Base-by-base conservation (phyloP, 1,140 invertebrate species). In the Drosophila dunni region DNA sequence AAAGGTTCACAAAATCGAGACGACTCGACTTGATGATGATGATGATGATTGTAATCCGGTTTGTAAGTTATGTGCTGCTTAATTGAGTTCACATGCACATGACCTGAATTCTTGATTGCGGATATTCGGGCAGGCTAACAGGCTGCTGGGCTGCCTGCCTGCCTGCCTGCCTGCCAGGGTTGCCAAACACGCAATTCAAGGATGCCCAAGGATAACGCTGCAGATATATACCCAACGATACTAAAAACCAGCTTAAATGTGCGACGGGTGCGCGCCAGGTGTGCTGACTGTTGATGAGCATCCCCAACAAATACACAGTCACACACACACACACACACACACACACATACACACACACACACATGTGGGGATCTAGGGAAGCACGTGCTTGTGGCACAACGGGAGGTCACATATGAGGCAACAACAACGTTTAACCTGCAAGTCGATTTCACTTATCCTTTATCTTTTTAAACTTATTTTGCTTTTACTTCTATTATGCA, bases 21-120 rank as follows among this genome's bases (percentile, higher is more conserved):
- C 34, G 11, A 66, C 38, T 63, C 44, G 42, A n/a, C 54, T 42
- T 38, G 54, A 11, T 86, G 83, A 78, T 89, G 83, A 75, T 88
- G 83, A 91, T 86, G 90, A 89, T 91, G 90, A 91, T 91, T 91
- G 90, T 91, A 91, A 91, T 91, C 90, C 90, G 90, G 90, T 91
- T 91, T 91, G 90, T 91, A 91, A 91, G 90, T 91, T 91, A 91
- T 91, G 90, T 91, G 90, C 90, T 91, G 77, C 90, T 91, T 91
- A 91, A 91, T 91, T 91, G 90, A 91, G 90, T 91, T 91, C 90
- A 84, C 81, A 91, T 91, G 90, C 90, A 91, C 90, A 91, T 91
- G 90, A 91, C 90, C 90, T 91, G 90, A 91, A 91, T 91, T 74
- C 76, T 73, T 86, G 85, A 91, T 91, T 81, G 80, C 79, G 50